Evolutionary conservation across 2,888 invertebrate species (phyloP), one percentile per base, ranked within the genome.

Genomic region (Deilephila porcellus): DNA sequence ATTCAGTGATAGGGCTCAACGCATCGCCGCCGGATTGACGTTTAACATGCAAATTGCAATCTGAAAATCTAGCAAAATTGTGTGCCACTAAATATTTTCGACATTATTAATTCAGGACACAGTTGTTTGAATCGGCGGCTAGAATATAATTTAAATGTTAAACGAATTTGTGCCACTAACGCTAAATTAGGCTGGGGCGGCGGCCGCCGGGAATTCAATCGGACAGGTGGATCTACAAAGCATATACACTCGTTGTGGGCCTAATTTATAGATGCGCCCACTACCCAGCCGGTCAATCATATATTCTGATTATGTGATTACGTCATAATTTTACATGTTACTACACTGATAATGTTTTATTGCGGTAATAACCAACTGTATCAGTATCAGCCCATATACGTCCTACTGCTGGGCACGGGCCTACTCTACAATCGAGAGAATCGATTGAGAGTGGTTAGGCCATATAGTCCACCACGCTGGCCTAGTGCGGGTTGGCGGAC

Each of bases 11-110:
- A 93, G 92, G 93, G 92, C 91, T 89, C 89, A 87, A 91, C 93
- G 94, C 93, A 93, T 91, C 90, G 89, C 88, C 89, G 67, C 80
- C 86, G 88, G 91, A 92, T 94, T 93, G 94, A 93, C 93, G 92
- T 91, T 93, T 93, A 93, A 93, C 93, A 94, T 94, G 94, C 93
- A 94, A 94, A 94, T 94, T 94, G 93, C 93, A 92, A 92, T 92
- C 87, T 91, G 91, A 92, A 92, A 93, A 93, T 93, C 91, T 93
- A 91, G 91, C 90, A 88, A 92, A 92, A 93, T 92, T 92, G 89
- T 92, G 88, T 90, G 90, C 89, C 87, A 91, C 91, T 92, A 93
- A 93, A 94, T 93, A 94, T 92, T 93, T 92, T 91, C 88, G 80
- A 85, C 90, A 90, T 93, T 91, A 93, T 92, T 91, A 91, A 93